Percentiles rank a stretch among this genome's conserved stretches.
Conservation (phyloP, 1,140 invertebrate genomes). For the Gyrodactylus bullatarudis region DNA sequence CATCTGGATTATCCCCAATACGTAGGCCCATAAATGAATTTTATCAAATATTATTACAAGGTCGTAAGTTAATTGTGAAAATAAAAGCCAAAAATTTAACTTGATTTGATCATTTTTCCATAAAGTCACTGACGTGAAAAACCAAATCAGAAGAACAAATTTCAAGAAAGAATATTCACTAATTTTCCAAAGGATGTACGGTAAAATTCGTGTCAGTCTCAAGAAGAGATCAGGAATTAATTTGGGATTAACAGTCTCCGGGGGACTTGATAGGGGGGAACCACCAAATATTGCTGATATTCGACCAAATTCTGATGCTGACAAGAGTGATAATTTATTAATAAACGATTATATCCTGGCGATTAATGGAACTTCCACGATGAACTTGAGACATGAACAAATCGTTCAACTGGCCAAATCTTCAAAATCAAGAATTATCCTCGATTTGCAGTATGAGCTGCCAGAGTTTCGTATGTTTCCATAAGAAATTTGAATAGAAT, state of each 20-base stretch:
- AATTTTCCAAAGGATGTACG: neutral
- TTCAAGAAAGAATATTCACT: too few relatives aligned
- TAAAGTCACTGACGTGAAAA: too few relatives aligned
- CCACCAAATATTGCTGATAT: neutral
- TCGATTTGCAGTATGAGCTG: neutral
- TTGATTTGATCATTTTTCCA: too few relatives aligned
- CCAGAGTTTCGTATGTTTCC: neutral
- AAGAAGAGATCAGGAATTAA: neutral
- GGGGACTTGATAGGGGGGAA: neutral
- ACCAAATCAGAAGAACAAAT: too few relatives aligned
- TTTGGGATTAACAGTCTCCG: constrained; percentile 1
- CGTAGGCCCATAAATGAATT: too few relatives aligned
- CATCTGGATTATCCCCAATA: too few relatives aligned
- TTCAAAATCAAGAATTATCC: neutral
- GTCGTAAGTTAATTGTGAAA: too few relatives aligned
- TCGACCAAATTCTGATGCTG: neutral
- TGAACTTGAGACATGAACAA: neutral
- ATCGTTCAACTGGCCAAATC: constrained; percentile 1
- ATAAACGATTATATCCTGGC: neutral
- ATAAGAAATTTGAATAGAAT: neutral
- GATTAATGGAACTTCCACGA: constrained; percentile 2
- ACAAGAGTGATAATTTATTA: constrained; percentile 1
- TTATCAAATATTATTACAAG: too few relatives aligned
- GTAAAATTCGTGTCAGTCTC: neutral
- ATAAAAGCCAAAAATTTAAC: too few relatives aligned